Evolutionary conservation across 2,888 invertebrate species (phyloP), one percentile per base, ranked within the genome.

Genomic region (Biston stratarius): DNA sequence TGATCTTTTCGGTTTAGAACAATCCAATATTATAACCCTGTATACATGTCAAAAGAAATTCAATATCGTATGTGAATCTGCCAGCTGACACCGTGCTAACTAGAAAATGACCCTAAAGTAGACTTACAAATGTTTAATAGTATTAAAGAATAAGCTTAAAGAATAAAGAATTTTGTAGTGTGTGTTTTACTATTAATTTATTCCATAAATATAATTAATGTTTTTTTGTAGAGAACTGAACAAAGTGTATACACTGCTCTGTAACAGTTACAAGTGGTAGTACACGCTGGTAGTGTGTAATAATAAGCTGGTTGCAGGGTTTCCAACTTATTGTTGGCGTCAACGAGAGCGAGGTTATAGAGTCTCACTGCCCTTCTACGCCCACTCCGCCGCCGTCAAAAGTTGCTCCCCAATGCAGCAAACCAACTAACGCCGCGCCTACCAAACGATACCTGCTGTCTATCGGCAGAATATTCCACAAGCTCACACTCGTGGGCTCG

Each of bases 391-490:
- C 92, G 34, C 91, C 89, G 0, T 94, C 94, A 0, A 91, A 92
- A 67, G 92, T 94, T 38, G 92, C 94, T 36, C 93, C 93, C 0
- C 94, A 94, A 52, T 84, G 85, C 56, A 84, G 88, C 48, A 94
- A 95, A 69, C 83, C 81, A 59, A 55, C 73, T 5, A 85, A 88
- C 69, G 77, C 81, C 1, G 85, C 90, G 6, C 86, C 89, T 0
- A 95, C 95, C 12, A 97, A 97, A 82, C 96, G 97, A 76, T 98
- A 97, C 89, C 94, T 97, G 65, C 94, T 99, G 52, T 99, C 99
- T 68, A 99, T 99, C 77, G 99, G 99, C 2, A 94, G 99, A 72
- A 97, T 99, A 83, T 99, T 99, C 92, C 99, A 99, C 86, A 97
- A 97, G 83, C 96, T 99, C 73, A 96, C 97, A 0, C 91, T 99